Percentiles rank a stretch among this genome's conserved stretches.
phyloP scores from a whole-genome alignment of 2,888 invertebrate genomes.

The Hemaris fuciformis region DNA sequence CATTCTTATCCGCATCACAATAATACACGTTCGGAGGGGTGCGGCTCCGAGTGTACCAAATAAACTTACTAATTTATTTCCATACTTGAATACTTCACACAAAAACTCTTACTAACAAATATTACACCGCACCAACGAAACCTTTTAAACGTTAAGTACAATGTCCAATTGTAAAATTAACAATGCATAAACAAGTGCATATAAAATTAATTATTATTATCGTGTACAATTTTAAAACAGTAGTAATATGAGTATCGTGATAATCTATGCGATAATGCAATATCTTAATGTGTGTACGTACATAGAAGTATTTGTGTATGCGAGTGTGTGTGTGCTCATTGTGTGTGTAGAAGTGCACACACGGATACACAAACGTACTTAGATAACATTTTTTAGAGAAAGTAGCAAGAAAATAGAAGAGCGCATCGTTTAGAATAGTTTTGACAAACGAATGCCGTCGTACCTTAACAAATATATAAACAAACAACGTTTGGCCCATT shows the following conservation, averaged over 20 bases:
- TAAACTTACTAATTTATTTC: not conserved
- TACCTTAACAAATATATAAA: slow-evolving; percentile 18
- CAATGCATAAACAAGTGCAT: slow-evolving; percentile 8
- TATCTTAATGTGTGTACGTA: slow-evolving; percentile 2
- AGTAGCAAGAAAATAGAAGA: slow-evolving; percentile 19
- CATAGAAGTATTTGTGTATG: not conserved
- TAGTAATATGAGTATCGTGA: slow-evolving; percentile 5
- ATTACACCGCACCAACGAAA: not conserved
- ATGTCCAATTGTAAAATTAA: slow-evolving; percentile 23
- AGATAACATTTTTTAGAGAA: slow-evolving; percentile 3
- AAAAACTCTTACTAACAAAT: not conserved
- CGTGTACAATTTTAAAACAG: slow-evolving; percentile 14
- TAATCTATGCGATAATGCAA: not conserved
- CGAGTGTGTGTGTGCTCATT: not conserved
- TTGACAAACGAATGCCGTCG: slow-evolving; percentile 22
- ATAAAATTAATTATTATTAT: slow-evolving; percentile 19
- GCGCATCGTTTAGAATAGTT: slow-evolving; percentile 20
- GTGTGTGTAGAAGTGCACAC: not conserved
- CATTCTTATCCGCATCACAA: not conserved
- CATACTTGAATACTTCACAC: not conserved
- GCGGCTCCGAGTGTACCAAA: not conserved
- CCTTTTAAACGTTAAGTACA: not conserved
- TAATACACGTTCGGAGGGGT: not conserved
- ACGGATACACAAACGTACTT: not conserved
- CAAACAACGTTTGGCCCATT: not conserved